Percentiles rank a stretch among this genome's conserved stretches.
These are phyloP conservation scores for Semicossyphus pulcher DNA, from an alignment of 2,113 vertebrate species.

Conservation along the genomic window DNA sequence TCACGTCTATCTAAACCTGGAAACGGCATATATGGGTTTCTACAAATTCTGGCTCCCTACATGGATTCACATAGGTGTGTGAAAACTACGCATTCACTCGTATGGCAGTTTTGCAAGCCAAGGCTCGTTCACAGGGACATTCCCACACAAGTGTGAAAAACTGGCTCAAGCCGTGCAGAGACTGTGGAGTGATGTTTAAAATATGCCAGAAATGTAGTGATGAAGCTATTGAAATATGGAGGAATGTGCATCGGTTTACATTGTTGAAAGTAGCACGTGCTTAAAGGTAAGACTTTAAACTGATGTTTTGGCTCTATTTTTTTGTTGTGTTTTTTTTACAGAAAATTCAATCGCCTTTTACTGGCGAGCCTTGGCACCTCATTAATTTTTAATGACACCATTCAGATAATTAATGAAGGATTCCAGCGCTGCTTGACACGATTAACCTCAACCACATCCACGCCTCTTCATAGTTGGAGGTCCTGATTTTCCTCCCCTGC, in stretches of 20 bases:
- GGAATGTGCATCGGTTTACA: not conserved
- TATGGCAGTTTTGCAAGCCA: constrained; percentile 28
- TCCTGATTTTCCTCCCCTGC: not conserved
- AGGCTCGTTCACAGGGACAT: constrained; percentile 64
- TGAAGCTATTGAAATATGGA: not conserved
- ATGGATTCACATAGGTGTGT: constrained; percentile 49
- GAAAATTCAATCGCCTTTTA: constrained; percentile 3
- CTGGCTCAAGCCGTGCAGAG: not conserved
- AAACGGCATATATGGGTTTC: constrained; percentile 17
- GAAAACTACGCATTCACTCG: constrained; percentile 52
- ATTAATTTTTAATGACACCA: constrained; percentile 31
- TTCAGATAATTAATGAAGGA: constrained; percentile 12
- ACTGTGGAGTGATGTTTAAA: constrained; percentile 11
- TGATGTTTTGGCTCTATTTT: no score
- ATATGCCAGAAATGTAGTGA: constrained; percentile 35
- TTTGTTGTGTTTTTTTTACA: not conserved
- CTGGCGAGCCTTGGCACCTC: not conserved
- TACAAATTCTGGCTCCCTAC: constrained; percentile 31
- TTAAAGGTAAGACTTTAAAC: not conserved
- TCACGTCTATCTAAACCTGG: constrained; percentile 13
- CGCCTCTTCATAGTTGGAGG: constrained; percentile 1
- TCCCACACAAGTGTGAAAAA: constrained; percentile 67
- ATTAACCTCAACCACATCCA: constrained; percentile 13
- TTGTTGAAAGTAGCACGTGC: not conserved
- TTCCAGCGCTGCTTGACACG: constrained; percentile 7